Conservation (phyloP, 2,888 invertebrate species). For the Eristalis arbustorum region DNA sequence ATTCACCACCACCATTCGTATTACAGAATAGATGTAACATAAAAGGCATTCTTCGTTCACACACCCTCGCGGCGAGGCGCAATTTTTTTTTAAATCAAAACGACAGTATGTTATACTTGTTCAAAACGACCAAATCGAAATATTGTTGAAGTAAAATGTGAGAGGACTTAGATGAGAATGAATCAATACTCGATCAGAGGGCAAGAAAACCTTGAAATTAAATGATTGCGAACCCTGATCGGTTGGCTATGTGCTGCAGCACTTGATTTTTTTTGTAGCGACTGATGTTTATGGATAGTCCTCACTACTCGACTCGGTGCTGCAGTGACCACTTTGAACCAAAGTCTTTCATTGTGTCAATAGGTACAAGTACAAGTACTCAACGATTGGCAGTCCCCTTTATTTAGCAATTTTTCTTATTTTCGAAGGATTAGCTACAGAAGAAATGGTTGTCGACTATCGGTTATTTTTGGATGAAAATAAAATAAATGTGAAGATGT, state of each 20-base stretch:
- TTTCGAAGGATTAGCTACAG: conserved; percentile 33
- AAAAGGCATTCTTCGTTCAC: conserved; percentile 49
- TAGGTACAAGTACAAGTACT: conserved; percentile 56
- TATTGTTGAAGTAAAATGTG: conserved; percentile 63
- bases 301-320: conserved; percentile 25
- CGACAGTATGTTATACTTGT: neutral
- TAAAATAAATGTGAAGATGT: conserved; percentile 33
- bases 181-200: conserved; percentile 39
- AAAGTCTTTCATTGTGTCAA: conserved; percentile 65
- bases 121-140: conserved; percentile 27
- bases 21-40: conserved; percentile 64
- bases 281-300: neutral
- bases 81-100: conserved; percentile 35
- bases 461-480: conserved; percentile 59
- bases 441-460: conserved; percentile 22
- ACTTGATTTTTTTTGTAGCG: neutral
- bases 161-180: conserved; percentile 52
- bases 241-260: conserved; percentile 15
- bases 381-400: conserved; percentile 38
- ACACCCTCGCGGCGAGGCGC: conserved; percentile 28
- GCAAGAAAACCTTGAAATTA: conserved; percentile 43
- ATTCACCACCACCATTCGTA: conserved; percentile 57
- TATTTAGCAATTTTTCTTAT: conserved; percentile 38
- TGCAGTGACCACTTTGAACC: conserved; percentile 55
- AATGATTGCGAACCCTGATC: conserved; percentile 35